These are phyloP conservation scores for Schrankia costaestrigalis DNA, from an alignment of 2,888 invertebrate genomes.

Conservation along the genomic window DNA sequence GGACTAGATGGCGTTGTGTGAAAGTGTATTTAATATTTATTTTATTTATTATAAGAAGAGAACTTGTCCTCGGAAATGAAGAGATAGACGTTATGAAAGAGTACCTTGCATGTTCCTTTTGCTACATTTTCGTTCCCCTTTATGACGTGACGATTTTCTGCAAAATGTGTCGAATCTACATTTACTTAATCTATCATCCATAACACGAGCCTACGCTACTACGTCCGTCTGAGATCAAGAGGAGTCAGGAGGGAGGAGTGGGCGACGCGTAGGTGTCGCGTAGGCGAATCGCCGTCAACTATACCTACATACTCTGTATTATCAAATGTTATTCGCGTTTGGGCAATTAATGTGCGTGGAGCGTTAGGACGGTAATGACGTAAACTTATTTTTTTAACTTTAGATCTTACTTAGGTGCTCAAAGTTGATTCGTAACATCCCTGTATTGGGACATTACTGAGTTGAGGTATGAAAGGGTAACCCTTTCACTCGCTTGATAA, in stretches of 20 bases:
- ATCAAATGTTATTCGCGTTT: slow-evolving; percentile 54
- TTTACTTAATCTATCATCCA: slow-evolving; percentile 19
- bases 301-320: slow-evolving; percentile 11
- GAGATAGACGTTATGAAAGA: no score
- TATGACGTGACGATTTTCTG: no score
- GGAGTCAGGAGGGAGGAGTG: slow-evolving; percentile 38
- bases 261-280: slow-evolving; percentile 37
- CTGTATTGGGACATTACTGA: slow-evolving; percentile 4
- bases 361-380: slow-evolving; percentile 39
- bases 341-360: slow-evolving; percentile 58
- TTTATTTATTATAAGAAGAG: no score
- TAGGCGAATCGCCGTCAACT: slow-evolving; percentile 50
- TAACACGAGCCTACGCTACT: slow-evolving; percentile 53
- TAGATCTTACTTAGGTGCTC: no score
- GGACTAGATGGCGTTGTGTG: no score
- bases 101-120: no score
- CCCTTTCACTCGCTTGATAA: no score
- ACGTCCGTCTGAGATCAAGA: slow-evolving; percentile 41
- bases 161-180: slow-evolving; percentile 21
- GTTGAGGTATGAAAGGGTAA: no score
- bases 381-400: slow-evolving; percentile 29
- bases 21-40: no score
- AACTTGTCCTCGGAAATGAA: no score
- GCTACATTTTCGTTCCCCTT: no score
- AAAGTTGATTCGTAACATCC: no score